Evolutionary conservation across 2,113 vertebrate species (phyloP), one percentile per base, ranked within the genome.

Genomic region (Gopherus flavomarginatus): DNA sequence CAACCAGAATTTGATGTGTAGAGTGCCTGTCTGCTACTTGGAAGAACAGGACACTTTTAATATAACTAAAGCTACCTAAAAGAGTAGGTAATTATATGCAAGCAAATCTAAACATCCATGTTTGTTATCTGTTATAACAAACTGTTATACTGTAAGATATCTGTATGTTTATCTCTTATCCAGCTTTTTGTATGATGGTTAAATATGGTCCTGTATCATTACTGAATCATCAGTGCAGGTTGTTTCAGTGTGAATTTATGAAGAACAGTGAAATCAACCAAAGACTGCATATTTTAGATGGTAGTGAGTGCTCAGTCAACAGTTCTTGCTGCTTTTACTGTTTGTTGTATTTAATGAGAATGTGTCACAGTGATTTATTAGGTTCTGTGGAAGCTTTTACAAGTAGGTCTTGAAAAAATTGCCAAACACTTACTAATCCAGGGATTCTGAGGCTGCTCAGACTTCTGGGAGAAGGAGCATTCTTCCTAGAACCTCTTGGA

Each of bases 271-370:
- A 11, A 88, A 91, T 5, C 89, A 88, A 9, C 79, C 44, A 78
- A 95, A 86, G 86, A 90, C 53, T 47, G 3, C n/a, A 35, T 72
- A 47, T 94, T 72, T 62, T 97, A 79, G 83, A 57, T 83, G 44
- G 75, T 81, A 92, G 75, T 95, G 90, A 94, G 59, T 94, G 94
- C 94, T 95, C 26, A 2, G 75, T 95, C 89, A 91, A 50, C 0
- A 8, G 93, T 92, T 92, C 62, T 92, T 78, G 44, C 75, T 47
- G n/a, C 38, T 24, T 78, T 78, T 96, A 69, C 80, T 95, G 92
- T 90, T 62, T 87, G 38, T 91, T 26, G 5, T 95, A 88, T 92
- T 95, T 97, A 96, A 97, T 97, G 89, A 97, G 19, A 44, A n/a
- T 38, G 38, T 97, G 90, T 91, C 96, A 91, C 56, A 2, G 3